phyloP scores from a whole-genome alignment of 1,140 invertebrate genomes.

The Cheumatopsyche charites region DNA sequence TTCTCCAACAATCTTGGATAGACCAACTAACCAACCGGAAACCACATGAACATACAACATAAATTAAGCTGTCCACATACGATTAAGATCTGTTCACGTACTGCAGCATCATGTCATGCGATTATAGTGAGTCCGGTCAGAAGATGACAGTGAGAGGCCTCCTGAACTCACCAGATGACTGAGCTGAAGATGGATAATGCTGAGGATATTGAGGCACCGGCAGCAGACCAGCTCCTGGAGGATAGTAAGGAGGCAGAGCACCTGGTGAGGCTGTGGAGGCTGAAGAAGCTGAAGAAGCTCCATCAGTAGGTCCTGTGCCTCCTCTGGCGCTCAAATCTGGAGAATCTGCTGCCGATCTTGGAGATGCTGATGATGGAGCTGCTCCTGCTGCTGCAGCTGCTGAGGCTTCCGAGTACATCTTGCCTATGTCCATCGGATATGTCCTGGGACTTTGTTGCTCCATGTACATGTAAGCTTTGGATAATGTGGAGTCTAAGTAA shows the following conservation, averaged over 20 bases:
- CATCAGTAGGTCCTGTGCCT: slow-evolving; percentile 64
- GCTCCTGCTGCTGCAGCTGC: slow-evolving; percentile 54
- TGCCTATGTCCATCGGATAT: slow-evolving; percentile 72
- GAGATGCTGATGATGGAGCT: slow-evolving; percentile 57
- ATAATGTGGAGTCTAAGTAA: slow-evolving; percentile 75
- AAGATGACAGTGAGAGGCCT: slow-evolving; percentile 84
- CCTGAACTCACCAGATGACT: slow-evolving; percentile 68
- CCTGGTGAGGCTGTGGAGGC: slow-evolving; percentile 69
- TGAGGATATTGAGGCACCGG: slow-evolving; percentile 68
- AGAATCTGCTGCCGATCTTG: slow-evolving; percentile 67
- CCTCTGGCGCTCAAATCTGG: slow-evolving; percentile 64
- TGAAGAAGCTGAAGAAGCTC: slow-evolving; percentile 64
- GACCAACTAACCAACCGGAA: too few relatives aligned
- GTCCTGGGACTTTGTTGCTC: slow-evolving; percentile 68
- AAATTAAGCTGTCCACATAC: too few relatives aligned
- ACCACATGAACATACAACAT: too few relatives aligned
- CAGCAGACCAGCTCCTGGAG: slow-evolving; percentile 62
- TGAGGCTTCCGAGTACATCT: slow-evolving; percentile 66
- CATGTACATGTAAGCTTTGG: slow-evolving; percentile 84
- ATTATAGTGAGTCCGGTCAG: slow-evolving; percentile 71
- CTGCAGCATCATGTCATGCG: background rate
- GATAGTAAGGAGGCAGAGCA: slow-evolving; percentile 67
- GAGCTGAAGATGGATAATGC: slow-evolving; percentile 63
- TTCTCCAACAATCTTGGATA: too few relatives aligned
- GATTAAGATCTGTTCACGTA: too few relatives aligned